Percentiles rank a stretch among this genome's conserved stretches.
Conservation (phyloP, 2,113 vertebrate genomes). For the Morone chrysops region DNA sequence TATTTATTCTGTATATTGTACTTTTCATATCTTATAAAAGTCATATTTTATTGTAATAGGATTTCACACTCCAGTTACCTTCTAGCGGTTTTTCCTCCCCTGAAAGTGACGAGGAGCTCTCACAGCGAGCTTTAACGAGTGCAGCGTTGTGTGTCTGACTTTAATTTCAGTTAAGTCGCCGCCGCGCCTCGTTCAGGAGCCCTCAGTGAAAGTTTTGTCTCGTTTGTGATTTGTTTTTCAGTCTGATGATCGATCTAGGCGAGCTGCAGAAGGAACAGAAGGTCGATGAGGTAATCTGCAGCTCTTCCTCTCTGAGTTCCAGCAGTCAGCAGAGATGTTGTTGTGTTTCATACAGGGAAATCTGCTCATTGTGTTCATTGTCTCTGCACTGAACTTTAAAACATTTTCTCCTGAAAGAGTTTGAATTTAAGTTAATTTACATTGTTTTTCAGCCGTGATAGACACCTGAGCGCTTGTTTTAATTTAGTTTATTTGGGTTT, state of each 20-base stretch:
- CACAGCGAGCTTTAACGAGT: not conserved
- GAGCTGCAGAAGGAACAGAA: conserved; percentile 91
- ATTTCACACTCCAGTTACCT: conserved; percentile 7
- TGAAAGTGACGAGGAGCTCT: not conserved
- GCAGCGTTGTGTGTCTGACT: not conserved
- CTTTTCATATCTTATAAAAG: not conserved
- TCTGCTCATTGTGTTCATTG: no score
- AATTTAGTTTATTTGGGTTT: no score
- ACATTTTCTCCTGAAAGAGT: no score
- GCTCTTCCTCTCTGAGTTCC: not conserved
- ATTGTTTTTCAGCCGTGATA: no score
- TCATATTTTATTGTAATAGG: not conserved
- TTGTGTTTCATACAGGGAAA: no score
- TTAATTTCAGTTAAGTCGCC: not conserved
- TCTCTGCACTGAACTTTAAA: no score
- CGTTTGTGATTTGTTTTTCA: conserved; percentile 59
- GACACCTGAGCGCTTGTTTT: no score
- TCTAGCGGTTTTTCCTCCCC: not conserved
- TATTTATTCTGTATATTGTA: not conserved
- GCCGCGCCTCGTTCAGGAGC: not conserved
- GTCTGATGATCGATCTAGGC: conserved; percentile 87
- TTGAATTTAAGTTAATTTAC: no score
- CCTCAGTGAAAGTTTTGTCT: not conserved
- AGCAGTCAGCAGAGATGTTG: not conserved
- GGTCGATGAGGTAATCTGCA: conserved; percentile 89